Evolutionary conservation across 2,797 vertebrate species (phyloP), one percentile per base, ranked within the genome.

Genomic region (Gallinago nigripennis): DNA sequence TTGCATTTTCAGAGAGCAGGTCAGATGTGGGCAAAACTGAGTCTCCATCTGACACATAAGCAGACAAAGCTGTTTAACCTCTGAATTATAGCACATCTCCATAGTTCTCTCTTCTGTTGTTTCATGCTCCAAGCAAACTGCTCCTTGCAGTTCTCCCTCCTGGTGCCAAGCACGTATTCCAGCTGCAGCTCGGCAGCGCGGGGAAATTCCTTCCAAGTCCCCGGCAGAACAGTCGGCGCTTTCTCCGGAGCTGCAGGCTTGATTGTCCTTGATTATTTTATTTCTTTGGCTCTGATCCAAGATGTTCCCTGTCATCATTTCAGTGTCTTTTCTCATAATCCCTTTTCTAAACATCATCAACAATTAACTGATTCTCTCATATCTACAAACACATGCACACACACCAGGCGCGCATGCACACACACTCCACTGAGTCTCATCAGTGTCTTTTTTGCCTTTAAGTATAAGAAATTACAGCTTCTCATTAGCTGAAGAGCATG

Each of bases 401-500:
- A 92, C 92, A 90, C 77, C 95, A 94, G 92, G 92, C 96, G 90
- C 96, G 91, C 96, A 94, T 95, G 93, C 96, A 90, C 94, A 94
- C 82, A 83, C 66, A 92, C 97, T 96, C 97, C 94, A 92, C 96
- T 61, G 93, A 97, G 96, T 97, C 96, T 96, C 97, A 96, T 97
- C 97, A 94, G 96, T 95, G 96, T 93, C 97, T 97, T 95, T 93
- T 98, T 96, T 97, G 96, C 96, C 97, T 98, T 97, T 96, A 97
- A 97, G 96, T 98, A 95, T 97, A 97, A 98, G 97, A 98, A 98
- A 98, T 98, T 97, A 97, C 97, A 98, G 98, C 97, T 96, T 97
- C 97, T 98, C 97, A 97, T 97, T 97, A 98, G 96, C 97, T 95
- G 96, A 95, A 97, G 96, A 97, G 97, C 95, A 97, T 96, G 90